Evolutionary conservation across 2,797 vertebrate species (phyloP).

Genomic region (Bucorvus abyssinicus): DNA sequence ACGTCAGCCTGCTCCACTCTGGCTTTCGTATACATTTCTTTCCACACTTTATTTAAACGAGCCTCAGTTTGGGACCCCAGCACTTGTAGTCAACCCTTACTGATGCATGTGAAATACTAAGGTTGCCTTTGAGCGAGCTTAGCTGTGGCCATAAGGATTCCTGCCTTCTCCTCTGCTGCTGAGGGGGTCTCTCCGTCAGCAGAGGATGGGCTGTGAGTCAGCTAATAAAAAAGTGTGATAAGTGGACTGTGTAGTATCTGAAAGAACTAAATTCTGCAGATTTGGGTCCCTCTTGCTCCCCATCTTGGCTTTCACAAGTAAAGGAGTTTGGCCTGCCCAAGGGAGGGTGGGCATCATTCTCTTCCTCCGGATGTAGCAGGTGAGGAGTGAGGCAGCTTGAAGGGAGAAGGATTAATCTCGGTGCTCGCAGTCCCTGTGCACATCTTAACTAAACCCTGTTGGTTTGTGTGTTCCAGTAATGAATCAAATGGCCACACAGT

Average conservation of each 20-base stretch:
- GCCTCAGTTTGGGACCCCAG: neutral
- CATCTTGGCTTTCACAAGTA: neutral
- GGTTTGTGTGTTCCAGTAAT: slow-evolving; percentile 97
- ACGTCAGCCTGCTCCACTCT: neutral
- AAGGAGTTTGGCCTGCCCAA: neutral
- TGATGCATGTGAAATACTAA: neutral
- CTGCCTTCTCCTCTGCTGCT: neutral
- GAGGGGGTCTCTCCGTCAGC: too few species aligned
- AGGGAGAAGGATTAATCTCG: slow-evolving; percentile 79
- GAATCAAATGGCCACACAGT: slow-evolving; percentile 98
- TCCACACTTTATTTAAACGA: neutral
- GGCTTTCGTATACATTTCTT: neutral
- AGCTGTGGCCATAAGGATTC: neutral
- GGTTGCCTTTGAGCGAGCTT: neutral
- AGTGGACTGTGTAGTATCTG: neutral
- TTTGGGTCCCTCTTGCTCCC: neutral
- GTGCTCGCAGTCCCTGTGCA: slow-evolving; percentile 85
- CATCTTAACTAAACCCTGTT: slow-evolving; percentile 92
- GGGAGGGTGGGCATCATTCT: slow-evolving; percentile 27
- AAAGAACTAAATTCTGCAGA: neutral
- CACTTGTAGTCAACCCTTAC: neutral
- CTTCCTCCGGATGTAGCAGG: slow-evolving; percentile 1
- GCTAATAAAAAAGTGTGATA: neutral
- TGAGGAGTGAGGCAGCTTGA: slow-evolving; percentile 49
- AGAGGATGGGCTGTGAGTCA: too few species aligned